Percentiles rank a stretch among this genome's conserved stretches.
Conservation (phyloP, 1,140 invertebrate genomes). For the Nebria ingens region DNA sequence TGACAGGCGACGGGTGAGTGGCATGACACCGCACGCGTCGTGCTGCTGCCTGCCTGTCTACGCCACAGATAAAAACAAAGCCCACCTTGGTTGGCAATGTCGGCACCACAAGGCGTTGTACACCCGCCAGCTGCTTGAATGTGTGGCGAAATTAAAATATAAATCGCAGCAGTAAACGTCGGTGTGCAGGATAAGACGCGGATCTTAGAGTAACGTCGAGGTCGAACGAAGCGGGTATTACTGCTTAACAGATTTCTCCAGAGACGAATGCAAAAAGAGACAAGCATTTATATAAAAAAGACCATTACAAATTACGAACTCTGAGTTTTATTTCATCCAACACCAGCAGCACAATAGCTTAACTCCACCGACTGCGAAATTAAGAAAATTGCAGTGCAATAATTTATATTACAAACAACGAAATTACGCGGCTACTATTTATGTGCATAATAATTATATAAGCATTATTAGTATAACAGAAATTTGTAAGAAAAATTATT, state of each 20-base stretch:
- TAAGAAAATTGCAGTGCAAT: not conserved
- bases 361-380: not conserved
- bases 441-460: not conserved
- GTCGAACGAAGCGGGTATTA: not conserved
- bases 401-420: not conserved
- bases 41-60: not conserved
- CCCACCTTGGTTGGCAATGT: not conserved
- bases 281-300: slow-evolving; percentile 7
- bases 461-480: too few species aligned
- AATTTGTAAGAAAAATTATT: too few species aligned
- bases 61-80: not conserved
- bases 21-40: not conserved
- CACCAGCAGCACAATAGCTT: not conserved
- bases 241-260: slow-evolving; percentile 8
- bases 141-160: slow-evolving; percentile 8
- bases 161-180: not conserved
- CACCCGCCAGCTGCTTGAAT: not conserved
- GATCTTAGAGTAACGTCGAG: not conserved
- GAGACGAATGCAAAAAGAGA: slow-evolving; percentile 6
- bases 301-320: slow-evolving; percentile 4
- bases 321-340: not conserved
- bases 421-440: not conserved
- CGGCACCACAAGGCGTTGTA: too few species aligned
- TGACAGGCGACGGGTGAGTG: not conserved
- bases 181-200: not conserved